These are phyloP conservation scores for Meloidogyne floridensis DNA, from an alignment of 1,140 invertebrate species.

Conservation along the genomic window DNA sequence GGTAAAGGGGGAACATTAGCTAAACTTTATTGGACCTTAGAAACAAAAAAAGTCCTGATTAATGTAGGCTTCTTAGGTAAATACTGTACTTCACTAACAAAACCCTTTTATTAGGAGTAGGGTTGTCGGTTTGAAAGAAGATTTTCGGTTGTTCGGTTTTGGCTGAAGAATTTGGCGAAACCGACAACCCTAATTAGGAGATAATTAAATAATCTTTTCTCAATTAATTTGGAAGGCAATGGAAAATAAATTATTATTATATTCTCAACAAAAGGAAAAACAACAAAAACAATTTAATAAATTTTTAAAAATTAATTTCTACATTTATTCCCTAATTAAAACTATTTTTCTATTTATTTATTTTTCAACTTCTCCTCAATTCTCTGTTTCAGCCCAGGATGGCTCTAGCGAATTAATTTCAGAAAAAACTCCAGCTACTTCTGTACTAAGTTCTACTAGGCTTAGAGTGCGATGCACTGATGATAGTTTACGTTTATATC, in stretches of 20 bases:
- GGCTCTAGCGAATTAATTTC: conserved; percentile 45
- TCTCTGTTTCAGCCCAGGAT: conserved; percentile 36
- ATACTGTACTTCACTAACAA: no score
- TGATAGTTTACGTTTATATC: conserved; percentile 44
- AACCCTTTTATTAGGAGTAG: no score
- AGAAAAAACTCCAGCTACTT: conserved; percentile 27
- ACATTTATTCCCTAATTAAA: neutral
- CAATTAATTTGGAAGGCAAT: neutral
- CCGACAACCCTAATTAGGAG: no score
- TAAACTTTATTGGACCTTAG: no score
- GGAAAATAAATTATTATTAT: conserved; percentile 13
- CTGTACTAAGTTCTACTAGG: conserved; percentile 16
- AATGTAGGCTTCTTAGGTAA: no score
- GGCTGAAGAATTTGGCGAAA: no score
- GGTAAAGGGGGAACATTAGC: no score
- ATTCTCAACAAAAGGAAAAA: neutral
- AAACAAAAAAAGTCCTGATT: no score
- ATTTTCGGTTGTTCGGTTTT: no score
- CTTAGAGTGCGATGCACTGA: conserved; percentile 47
- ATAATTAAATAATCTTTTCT: no score
- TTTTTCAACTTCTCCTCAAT: neutral
- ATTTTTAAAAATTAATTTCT: neutral
- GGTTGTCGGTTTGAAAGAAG: no score
- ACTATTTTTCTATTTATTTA: neutral
- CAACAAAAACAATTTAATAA: neutral